Evolutionary conservation across 2,113 vertebrate species (phyloP), one percentile per base, ranked within the genome.

Genomic region (Myiagra hebetior): DNA sequence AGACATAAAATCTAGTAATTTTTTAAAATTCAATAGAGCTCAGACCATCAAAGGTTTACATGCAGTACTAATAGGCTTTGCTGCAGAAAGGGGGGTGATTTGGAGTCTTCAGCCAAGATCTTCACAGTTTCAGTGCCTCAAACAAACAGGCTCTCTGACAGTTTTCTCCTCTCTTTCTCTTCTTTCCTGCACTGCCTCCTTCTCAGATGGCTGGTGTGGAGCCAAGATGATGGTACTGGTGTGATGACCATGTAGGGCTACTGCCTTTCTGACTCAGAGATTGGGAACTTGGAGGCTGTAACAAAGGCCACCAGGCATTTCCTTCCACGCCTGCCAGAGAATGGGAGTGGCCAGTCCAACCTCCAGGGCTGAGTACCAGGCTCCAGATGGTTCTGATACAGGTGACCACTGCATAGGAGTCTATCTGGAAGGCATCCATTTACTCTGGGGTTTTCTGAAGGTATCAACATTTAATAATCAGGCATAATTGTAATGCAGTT

Each of bases 201-300:
- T 41, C 57, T 69, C 39, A 55, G 59, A 52, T 35, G 37, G 42
- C 62, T 89, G 65, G 8, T 81, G 62, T 37, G 47, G 28, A 77
- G 85, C 91, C 69, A 77, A 94, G 88, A 49, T 77, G 93, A 91
- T 84, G 88, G 64, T 46, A 69, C 46, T 52, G 23, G 11, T 65
- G 77, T 41, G 47, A 85, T 89, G 73, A 70, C 88, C 78, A 75
- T 75, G 74, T 81, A 91, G 77, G 78, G 73, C 57, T 53, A 49
- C 84, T 70, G 89, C 56, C 53, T 79, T 89, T 94, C 84, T 93
- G 87, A 93, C 84, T 85, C 87, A 91, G 39, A 72, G n/a, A 46
- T 0, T 3, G 13, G 62, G 62, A 95, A 83, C 57, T 76, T 2
- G 0, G 24, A 69, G 55, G 27, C 5, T 49, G 37, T 20, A 46